Conservation (phyloP, 2,113 vertebrate species). For the Fukomys damarensis region DNA sequence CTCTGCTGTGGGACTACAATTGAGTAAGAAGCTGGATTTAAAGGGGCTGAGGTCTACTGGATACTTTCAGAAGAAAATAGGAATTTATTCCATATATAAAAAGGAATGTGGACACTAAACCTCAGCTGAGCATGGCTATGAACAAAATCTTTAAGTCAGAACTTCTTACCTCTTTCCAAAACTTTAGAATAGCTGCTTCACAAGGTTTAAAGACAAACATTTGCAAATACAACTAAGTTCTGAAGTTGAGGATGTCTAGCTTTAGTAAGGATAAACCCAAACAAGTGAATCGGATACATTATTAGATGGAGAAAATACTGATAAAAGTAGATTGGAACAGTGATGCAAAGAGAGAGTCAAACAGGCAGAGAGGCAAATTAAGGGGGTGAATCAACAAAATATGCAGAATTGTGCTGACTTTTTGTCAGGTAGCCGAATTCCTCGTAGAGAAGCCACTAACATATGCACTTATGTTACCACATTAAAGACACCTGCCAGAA, state of each 20-base stretch:
- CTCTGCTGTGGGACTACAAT: neutral
- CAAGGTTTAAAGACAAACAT: neutral
- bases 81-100: neutral
- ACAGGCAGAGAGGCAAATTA: too few relatives aligned
- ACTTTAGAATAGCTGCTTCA: neutral
- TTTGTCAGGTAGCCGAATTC: neutral
- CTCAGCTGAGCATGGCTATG: neutral
- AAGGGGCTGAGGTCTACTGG: neutral
- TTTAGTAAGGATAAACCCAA: neutral
- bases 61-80: neutral
- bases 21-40: neutral
- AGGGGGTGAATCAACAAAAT: neutral
- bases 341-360: accelerated
- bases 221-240: neutral
- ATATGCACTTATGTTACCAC: neutral
- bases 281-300: neutral
- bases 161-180: neutral
- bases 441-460: accelerated
- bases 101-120: neutral
- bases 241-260: neutral
- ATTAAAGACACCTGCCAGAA: neutral
- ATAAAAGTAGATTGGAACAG: neutral
- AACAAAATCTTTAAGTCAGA: neutral
- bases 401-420: neutral
- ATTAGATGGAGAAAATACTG: neutral